A percentile compares a stretch with the other conserved stretches of the same genome.
These are phyloP conservation scores for Drosophila subsilvestris DNA, from an alignment of 2,888 invertebrate genomes.

Conservation along the genomic window DNA sequence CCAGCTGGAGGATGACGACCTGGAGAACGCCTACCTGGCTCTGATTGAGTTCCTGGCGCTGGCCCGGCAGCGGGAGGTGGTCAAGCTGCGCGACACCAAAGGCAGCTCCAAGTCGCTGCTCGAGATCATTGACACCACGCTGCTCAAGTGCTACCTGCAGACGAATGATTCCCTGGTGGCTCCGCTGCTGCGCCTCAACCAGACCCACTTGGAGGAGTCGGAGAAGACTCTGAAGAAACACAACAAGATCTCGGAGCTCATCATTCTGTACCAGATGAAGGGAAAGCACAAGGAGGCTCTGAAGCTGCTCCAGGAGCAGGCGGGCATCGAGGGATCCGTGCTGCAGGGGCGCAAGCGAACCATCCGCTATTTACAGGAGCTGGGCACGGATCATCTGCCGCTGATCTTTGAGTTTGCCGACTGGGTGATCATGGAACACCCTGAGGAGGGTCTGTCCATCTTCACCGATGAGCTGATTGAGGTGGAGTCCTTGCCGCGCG, in stretches of 20 bases:
- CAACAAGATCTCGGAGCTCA: slow-evolving; percentile 95
- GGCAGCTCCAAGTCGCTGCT: slow-evolving; percentile 85
- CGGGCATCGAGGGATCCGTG: slow-evolving; percentile 87
- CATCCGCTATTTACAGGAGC: slow-evolving; percentile 94
- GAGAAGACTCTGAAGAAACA: slow-evolving; percentile 94
- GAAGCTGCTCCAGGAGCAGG: slow-evolving; percentile 92
- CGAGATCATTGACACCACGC: slow-evolving; percentile 98
- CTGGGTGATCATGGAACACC: slow-evolving; percentile 94
- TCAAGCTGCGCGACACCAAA: slow-evolving; percentile 81
- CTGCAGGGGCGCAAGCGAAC: slow-evolving; percentile 92
- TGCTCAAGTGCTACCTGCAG: slow-evolving; percentile 97
- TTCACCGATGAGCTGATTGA: slow-evolving; percentile 95
- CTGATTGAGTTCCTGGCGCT: slow-evolving; percentile 95
- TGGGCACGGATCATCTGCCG: slow-evolving; percentile 92
- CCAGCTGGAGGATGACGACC: slow-evolving; percentile 90
- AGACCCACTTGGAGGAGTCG: slow-evolving; percentile 96
- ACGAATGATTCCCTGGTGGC: slow-evolving; percentile 98
- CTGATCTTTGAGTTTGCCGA: slow-evolving; percentile 97
- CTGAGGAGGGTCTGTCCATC: slow-evolving; percentile 94
- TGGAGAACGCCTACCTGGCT: slow-evolving; percentile 94
- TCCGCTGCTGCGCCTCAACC: slow-evolving; percentile 94
- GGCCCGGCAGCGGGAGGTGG: slow-evolving; percentile 86
- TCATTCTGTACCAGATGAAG: slow-evolving; percentile 97
- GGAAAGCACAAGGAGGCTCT: slow-evolving; percentile 96
- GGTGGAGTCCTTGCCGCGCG: slow-evolving; percentile 94